Evolutionary conservation across 2,888 invertebrate genomes (phyloP), one percentile per base, ranked within the genome.

Genomic region (Plagodis dolabraria): DNA sequence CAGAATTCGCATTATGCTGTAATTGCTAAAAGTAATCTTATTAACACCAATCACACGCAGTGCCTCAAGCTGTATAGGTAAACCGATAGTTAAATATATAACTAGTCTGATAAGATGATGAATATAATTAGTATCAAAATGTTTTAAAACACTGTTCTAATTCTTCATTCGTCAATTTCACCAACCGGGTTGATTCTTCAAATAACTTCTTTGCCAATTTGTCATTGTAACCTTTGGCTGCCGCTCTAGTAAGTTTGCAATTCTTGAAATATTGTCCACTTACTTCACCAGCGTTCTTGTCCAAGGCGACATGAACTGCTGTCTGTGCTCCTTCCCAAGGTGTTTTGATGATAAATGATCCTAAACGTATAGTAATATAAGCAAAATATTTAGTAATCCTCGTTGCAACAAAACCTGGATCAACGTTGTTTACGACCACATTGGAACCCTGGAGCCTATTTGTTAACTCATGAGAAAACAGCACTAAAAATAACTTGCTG

Each of bases 401-500:
- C 0, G 96, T 96, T 68, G 96, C 95, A 43, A 96, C 95, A 82
- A 95, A 93, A 9, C 98, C 97, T 0, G 98, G 98, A 86, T 97
- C 97, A n/a, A 97, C 89, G 71, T 94, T 95, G 77, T 97, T 97
- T 0, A 95, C 95, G 0, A 96, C 96, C 0, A 97, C 95, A 35
- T 94, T 94, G 0, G 94, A 85, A 5, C 94, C 81, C 74, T 90
- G 86, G 72, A 96, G 75, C 0, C 93, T 94, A 85, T 94, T 94
- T 22, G 94, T 95, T 5, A 97, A 75, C 7, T 97, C 96, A 40
- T 93, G 87, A 0, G 96, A 94, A 69, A 95, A 94, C 0, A 96
- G 95, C 0, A 96, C 93, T 60, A 95, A 94, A 64, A 96, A 94
- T 94, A 97, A 95, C 63, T 97, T 97, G 45, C 87, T 89, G 58